Percentiles rank a stretch among this genome's conserved stretches.
These are phyloP conservation scores for Bubo blakistoni DNA, from an alignment of 2,113 vertebrate genomes.

Conservation along the genomic window DNA sequence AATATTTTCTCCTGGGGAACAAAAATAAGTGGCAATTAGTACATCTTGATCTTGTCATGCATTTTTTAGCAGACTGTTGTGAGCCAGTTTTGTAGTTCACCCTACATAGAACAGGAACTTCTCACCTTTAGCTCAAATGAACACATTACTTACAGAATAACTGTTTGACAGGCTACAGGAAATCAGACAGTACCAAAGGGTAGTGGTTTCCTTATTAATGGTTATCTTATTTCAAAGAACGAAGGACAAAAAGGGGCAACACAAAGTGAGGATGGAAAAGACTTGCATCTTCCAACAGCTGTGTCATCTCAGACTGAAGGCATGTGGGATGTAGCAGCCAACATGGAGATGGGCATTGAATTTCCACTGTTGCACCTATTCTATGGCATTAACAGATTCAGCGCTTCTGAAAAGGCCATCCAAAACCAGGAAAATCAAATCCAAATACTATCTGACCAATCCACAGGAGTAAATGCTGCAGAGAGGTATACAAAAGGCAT, in stretches of 20 bases:
- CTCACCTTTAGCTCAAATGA: background rate
- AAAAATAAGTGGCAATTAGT: slow-evolving; percentile 21
- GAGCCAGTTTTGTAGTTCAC: background rate
- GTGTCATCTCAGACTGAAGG: background rate
- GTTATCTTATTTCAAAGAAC: background rate
- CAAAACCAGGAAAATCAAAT: background rate
- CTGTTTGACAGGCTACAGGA: background rate
- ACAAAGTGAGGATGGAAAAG: background rate
- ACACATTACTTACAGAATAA: background rate
- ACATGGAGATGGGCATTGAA: accelerated
- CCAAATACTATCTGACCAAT: background rate
- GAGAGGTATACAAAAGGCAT: background rate
- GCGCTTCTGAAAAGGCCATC: background rate
- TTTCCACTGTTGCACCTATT: background rate
- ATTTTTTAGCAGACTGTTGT: background rate
- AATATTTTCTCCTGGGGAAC: slow-evolving; percentile 14
- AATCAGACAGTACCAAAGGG: background rate
- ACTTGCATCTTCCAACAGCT: background rate
- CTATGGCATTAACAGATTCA: background rate
- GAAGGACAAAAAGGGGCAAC: background rate
- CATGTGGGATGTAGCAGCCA: background rate
- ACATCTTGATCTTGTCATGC: background rate
- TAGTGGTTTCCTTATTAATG: background rate
- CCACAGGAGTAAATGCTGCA: background rate
- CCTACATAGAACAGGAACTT: background rate